Evolutionary conservation across 2,888 invertebrate genomes (phyloP).

Genomic region (Myopa testacea): DNA sequence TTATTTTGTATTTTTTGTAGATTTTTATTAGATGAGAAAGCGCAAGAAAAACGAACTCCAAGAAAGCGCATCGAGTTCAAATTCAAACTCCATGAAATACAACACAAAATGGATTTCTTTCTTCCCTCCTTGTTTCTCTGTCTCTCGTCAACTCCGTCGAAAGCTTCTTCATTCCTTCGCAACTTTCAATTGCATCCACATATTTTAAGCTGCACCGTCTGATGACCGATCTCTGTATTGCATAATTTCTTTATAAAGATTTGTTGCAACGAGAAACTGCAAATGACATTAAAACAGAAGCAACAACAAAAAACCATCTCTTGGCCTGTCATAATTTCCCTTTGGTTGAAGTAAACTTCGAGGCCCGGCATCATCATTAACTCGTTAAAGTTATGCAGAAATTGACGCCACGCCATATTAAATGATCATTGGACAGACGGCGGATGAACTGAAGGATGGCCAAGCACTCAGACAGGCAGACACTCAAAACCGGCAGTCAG

Average conservation of each 20-base stretch:
- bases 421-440: conserved; percentile 9
- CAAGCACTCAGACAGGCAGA: neutral
- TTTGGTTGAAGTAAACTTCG: neutral
- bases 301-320: neutral
- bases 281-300: conserved; percentile 13
- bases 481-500: neutral
- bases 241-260: neutral
- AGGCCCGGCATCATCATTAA: conserved; percentile 34
- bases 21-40: no score
- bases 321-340: conserved; percentile 26
- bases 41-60: no score
- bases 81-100: no score
- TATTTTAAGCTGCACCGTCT: no score
- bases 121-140: no score
- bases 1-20: no score
- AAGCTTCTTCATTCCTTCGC: no score
- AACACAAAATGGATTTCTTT: no score
- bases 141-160: no score
- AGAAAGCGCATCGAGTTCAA: no score
- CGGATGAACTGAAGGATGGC: neutral
- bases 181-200: no score
- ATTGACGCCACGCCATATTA: conserved; percentile 43
- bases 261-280: neutral
- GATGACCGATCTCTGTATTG: neutral
- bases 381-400: conserved; percentile 47